Evolutionary conservation across 2,797 vertebrate species (phyloP), one percentile per base, ranked within the genome.

Genomic region (Spheniscus humboldti): DNA sequence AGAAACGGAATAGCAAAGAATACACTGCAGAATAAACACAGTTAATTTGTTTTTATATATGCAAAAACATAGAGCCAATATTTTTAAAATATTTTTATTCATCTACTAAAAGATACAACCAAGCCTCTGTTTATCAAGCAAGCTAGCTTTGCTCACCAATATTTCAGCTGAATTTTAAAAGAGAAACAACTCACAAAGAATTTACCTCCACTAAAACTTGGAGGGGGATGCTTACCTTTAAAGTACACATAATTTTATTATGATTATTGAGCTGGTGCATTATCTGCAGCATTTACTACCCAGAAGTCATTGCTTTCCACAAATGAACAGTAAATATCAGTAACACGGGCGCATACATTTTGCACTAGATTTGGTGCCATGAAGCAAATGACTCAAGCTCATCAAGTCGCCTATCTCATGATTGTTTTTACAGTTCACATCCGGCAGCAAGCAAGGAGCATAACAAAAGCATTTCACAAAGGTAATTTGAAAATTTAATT

Each of bases 401-500:
- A 95, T 91, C 76, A 56, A 96, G 85, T n/a, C 11, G 6, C 64
- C 72, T 67, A 56, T 63, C 90, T 93, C 87, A 63, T 62, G 52
- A 43, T 2, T 83, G 68, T 24, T 94, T 88, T 90, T 78, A 77
- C 76, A 90, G 88, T 17, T 95, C 77, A 67, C 37, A 84, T 67
- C 95, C 94, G 93, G 88, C 75, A 94, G 92, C 64, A 77, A 89
- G 82, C 16, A 83, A 67, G 69, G 81, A 50, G 52, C 71, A 45
- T 15, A 83, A 92, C 59, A 73, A 93, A 90, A 79, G 71, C 73
- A 41, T 43, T 92, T 69, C 76, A 73, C 62, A 90, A 6, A 63
- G 83, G 77, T 86, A 77, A 79, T 94, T 86, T 91, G 67, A 60
- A 97, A 94, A 95, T 18, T 25, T 81, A 95, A 93, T 82, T 91